Percentiles rank a stretch among this genome's conserved stretches.
phyloP scores from a whole-genome alignment of 2,797 vertebrate species.

The Pachyuromys duprasi region DNA sequence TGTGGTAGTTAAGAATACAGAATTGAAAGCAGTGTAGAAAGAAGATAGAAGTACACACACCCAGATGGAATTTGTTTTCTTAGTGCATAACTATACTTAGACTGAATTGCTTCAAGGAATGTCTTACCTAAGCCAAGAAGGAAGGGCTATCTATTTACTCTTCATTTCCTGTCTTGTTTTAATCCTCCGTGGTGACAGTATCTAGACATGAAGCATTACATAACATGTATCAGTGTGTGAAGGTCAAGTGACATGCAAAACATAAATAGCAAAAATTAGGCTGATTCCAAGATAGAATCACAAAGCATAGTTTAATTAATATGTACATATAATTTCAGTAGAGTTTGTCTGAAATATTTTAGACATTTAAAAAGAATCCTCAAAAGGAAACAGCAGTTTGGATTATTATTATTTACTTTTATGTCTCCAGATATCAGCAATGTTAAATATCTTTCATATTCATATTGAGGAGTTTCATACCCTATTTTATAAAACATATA shows the following conservation, averaged over 20 bases:
- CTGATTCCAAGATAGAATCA: not conserved
- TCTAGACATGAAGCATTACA: not conserved
- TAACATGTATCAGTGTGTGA: not conserved
- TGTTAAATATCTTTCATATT: constrained; percentile 16
- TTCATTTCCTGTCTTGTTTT: not conserved
- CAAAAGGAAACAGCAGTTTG: not conserved
- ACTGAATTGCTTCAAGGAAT: not conserved
- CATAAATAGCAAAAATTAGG: not conserved
- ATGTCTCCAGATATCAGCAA: not conserved
- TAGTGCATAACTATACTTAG: not conserved
- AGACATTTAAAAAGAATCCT: not conserved
- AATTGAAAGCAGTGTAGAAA: not conserved
- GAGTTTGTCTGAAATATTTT: not conserved
- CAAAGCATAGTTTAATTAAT: not conserved
- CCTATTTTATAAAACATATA: not conserved
- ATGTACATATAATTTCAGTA: not conserved
- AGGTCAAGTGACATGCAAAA: not conserved
- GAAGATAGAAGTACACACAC: not conserved
- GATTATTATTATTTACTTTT: not conserved
- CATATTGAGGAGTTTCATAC: not conserved
- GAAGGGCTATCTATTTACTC: not conserved
- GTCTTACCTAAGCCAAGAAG: not conserved
- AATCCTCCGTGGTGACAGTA: not conserved
- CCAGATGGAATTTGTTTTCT: not conserved
- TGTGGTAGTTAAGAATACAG: not conserved